A percentile compares a stretch with the other conserved stretches of the same genome.
phyloP scores from a whole-genome alignment of 2,797 vertebrate genomes.

The Choloepus didactylus region DNA sequence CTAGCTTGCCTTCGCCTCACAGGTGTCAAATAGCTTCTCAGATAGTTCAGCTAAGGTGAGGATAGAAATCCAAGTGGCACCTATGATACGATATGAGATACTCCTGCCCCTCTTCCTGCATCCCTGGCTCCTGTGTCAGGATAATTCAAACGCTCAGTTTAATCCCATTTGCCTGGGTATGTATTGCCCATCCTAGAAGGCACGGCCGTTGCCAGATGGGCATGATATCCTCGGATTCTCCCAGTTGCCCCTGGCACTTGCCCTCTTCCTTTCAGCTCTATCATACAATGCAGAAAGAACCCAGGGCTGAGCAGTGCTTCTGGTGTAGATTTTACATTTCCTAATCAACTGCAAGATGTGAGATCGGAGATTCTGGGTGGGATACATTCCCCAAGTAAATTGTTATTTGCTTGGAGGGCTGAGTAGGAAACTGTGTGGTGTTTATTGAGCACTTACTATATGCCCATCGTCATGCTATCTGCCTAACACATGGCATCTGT shows the following conservation, averaged over 20 bases:
- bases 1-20: background rate
- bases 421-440: background rate
- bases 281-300: background rate
- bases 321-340: background rate
- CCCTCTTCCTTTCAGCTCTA: background rate
- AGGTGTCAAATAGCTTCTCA: background rate
- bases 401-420: background rate
- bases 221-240: background rate
- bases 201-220: background rate
- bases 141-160: background rate
- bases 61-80: constrained; percentile 52
- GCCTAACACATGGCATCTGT: background rate
- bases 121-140: background rate
- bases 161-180: background rate
- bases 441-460: background rate
- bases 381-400: background rate
- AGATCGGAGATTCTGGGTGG: background rate
- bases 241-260: background rate
- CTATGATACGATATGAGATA: background rate
- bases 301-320: background rate
- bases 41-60: constrained; percentile 72
- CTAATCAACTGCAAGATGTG: background rate
- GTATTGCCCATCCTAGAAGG: background rate
- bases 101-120: background rate
- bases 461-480: background rate